Evolutionary conservation across 2,888 invertebrate species (phyloP).

Genomic region (Cyrtodaria siliqua): DNA sequence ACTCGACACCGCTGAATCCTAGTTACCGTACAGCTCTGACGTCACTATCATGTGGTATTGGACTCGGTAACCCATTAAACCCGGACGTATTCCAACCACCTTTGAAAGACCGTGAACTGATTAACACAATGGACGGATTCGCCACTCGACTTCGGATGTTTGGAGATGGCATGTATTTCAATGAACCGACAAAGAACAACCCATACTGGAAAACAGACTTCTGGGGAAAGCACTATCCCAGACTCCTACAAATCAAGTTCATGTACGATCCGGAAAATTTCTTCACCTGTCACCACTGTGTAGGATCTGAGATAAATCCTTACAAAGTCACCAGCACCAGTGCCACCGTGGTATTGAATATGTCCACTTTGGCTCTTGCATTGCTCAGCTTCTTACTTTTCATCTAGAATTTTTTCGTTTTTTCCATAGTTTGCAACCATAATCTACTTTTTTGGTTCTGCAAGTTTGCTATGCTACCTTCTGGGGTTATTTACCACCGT

Average conservation of each 20-base stretch:
- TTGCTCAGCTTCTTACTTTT: no score
- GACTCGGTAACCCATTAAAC: slow-evolving; percentile 2
- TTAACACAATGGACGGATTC: slow-evolving; percentile 15
- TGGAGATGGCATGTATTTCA: no score
- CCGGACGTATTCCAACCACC: neutral
- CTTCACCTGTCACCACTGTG: slow-evolving; percentile 74
- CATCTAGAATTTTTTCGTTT: no score
- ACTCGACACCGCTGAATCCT: slow-evolving; percentile 48
- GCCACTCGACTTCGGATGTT: slow-evolving; percentile 59
- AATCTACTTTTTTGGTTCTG: no score
- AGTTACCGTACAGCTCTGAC: slow-evolving; percentile 55
- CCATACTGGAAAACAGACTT: slow-evolving; percentile 69
- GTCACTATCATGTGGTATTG: slow-evolving; percentile 29
- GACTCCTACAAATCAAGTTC: slow-evolving; percentile 67
- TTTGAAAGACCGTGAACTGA: slow-evolving; percentile 2
- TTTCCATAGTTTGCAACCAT: no score
- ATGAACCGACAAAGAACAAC: slow-evolving; percentile 67
- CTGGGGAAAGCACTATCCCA: slow-evolving; percentile 71
- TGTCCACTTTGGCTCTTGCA: no score
- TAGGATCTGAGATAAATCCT: slow-evolving; percentile 65
- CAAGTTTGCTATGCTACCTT: no score
- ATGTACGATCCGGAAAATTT: slow-evolving; percentile 69
- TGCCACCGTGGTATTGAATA: no score
- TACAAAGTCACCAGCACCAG: no score
- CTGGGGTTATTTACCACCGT: no score